A percentile compares a stretch with the other conserved stretches of the same genome.
phyloP scores from a whole-genome alignment of 2,797 vertebrate species.

The Acropternis orthonyx region DNA sequence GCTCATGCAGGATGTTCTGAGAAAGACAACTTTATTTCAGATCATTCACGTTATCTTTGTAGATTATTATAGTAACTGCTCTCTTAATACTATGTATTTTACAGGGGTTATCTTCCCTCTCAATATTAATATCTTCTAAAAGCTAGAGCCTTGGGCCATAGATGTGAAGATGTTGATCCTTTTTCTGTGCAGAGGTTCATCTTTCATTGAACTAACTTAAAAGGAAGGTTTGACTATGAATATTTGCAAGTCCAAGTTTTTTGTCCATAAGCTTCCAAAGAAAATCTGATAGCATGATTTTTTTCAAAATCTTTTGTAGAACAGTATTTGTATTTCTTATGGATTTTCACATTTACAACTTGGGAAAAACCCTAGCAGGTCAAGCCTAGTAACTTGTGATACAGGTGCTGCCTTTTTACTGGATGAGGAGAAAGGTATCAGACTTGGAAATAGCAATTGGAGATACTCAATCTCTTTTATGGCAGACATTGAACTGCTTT shows the following conservation, averaged over 20 bases:
- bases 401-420: background rate
- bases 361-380: background rate
- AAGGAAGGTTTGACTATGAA: background rate
- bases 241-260: slow-evolving; percentile 13
- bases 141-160: background rate
- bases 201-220: background rate
- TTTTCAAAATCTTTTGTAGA: background rate
- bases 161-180: background rate
- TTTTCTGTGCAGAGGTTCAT: background rate
- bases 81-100: background rate
- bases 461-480: background rate
- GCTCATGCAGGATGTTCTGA: background rate
- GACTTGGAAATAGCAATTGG: background rate
- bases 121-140: background rate
- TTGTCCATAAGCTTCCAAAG: background rate
- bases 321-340: background rate
- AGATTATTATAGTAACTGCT: background rate
- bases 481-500: background rate
- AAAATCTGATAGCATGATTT: background rate
- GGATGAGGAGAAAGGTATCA: background rate
- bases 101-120: background rate
- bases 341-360: background rate
- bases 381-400: background rate
- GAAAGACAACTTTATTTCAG: background rate
- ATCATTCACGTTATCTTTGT: slow-evolving; percentile 2